Base-by-base conservation (phyloP, 1,140 invertebrate species). In the Pseudomyrmex dendroicus region DNA sequence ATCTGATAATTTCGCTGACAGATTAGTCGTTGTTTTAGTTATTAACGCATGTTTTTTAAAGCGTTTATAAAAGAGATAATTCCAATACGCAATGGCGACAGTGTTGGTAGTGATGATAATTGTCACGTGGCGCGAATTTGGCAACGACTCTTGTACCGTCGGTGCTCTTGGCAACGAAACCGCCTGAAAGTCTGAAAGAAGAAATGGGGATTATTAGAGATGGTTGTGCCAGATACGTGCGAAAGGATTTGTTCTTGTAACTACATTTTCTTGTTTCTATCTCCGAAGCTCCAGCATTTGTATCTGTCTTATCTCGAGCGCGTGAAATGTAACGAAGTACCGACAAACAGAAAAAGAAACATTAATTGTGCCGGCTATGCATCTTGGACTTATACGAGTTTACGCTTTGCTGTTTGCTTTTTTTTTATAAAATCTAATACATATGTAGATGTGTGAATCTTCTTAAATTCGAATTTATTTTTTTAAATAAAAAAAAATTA, bases 81-180 rank as follows among this genome's bases (percentile, higher is more conserved):
- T 20, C 1, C 25, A n/a, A 3, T n/a, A 46, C 13, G 22, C 20
- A 13, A 25, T 80, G 10, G 4, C 20, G 13, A 13, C 25, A 4
- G 20, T 74, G 9, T 10, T n/a, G 8, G 3, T 25, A 1, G 13
- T 74, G 9, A 15, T n/a, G 8, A 54, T 63, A 46, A 8, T 74
- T 73, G 35, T 73, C 70, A 44, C 59, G 15, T 74, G 20, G 54
- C 52, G 20, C 35, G 22, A 61, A 61, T 72, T 80, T 72, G 76
- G 66, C 54, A 72, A 72, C 20, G 22, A 17, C 9, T 70, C 66
- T 72, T 59, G 76, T 76, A 76, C 62, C 44, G 22, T 17, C 22
- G 73, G 20, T 77, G 52, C 50, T 56, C 72, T 80, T 61, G 76
- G 54, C 66, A 22, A 35, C 35, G 20, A 17, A 12, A 59, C 2